Evolutionary conservation across 2,888 invertebrate genomes (phyloP).

Genomic region (Molanna angustata): DNA sequence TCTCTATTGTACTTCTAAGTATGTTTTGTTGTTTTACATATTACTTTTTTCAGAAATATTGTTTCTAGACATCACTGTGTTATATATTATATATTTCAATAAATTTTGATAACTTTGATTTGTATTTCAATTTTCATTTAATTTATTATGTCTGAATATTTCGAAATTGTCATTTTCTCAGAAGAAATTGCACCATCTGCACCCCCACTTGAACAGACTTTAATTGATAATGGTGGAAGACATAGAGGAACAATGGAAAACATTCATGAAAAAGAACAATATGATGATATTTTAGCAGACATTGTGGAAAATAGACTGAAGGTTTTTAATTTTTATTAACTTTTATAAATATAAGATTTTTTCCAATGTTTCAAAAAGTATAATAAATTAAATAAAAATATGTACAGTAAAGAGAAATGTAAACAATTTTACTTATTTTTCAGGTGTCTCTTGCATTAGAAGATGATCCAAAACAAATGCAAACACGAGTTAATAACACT

Average conservation of each 20-base stretch:
- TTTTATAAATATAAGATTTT: too few relatives aligned
- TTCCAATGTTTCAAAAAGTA: background rate
- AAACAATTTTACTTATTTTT: background rate
- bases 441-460: constrained; percentile 12
- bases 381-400: background rate
- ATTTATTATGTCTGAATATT: too few relatives aligned
- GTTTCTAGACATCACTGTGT: too few relatives aligned
- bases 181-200: constrained; percentile 24
- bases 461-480: constrained; percentile 29
- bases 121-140: too few relatives aligned
- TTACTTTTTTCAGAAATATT: too few relatives aligned
- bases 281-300: constrained; percentile 42
- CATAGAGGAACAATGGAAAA: constrained; percentile 43
- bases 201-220: constrained; percentile 22
- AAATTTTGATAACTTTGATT: too few relatives aligned
- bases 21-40: too few relatives aligned
- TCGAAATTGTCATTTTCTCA: too few relatives aligned
- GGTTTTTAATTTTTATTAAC: constrained; percentile 11
- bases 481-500: constrained; percentile 38
- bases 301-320: constrained; percentile 39
- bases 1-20: too few relatives aligned
- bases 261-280: constrained; percentile 44
- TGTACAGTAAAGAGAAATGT: background rate
- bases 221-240: background rate
- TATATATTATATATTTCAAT: too few relatives aligned